A percentile compares a stretch with the other conserved stretches of the same genome.
Conservation (phyloP, 2,797 vertebrate species). For the Paramormyrops hopkinsi region DNA sequence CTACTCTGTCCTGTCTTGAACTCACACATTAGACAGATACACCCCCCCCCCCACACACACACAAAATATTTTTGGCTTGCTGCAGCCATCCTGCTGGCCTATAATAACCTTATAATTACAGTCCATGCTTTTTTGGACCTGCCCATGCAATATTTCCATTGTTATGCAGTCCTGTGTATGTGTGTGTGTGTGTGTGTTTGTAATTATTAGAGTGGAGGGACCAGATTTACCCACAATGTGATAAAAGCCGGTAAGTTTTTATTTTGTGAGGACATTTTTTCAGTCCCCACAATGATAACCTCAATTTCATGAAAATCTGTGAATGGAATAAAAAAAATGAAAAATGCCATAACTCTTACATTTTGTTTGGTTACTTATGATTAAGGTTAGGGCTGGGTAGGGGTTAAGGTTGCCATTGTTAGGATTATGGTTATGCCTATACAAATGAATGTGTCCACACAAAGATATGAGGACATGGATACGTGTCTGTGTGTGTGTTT, state of each 20-base stretch:
- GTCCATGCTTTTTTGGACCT: not conserved
- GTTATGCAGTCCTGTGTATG: not conserved
- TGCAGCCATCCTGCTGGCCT: not conserved
- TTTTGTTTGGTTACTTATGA: not conserved
- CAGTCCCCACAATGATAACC: not conserved
- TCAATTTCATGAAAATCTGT: not conserved
- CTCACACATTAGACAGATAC: not conserved
- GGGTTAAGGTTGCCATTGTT: not conserved
- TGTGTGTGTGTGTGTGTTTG: not conserved
- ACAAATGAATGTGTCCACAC: not conserved
- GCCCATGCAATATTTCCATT: not conserved
- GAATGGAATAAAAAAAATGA: not conserved
- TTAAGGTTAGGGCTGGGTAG: not conserved
- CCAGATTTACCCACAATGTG: not conserved
- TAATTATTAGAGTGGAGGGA: not conserved
- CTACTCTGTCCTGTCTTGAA: not conserved
- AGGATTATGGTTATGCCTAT: not conserved
- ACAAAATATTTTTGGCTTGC: not conserved
- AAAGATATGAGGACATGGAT: not conserved
- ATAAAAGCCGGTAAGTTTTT: not conserved
- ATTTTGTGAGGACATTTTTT: not conserved
- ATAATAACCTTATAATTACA: slow-evolving; percentile 6
- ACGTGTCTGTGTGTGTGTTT: not conserved
- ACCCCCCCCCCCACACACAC: not conserved
- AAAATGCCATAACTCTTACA: not conserved